Conservation (phyloP, 2,888 invertebrate genomes). For the Eurytoma californica region DNA sequence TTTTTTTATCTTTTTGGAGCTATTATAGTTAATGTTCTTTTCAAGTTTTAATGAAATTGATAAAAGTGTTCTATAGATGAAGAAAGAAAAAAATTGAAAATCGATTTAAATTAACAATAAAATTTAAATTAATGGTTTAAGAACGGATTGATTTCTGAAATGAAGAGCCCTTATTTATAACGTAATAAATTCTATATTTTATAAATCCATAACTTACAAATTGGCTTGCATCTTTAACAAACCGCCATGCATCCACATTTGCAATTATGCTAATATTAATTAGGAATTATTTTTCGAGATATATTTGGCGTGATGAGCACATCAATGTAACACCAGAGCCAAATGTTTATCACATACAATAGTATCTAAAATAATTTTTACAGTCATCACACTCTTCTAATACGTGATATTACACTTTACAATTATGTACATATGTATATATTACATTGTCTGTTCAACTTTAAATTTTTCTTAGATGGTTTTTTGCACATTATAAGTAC, state of each 20-base stretch:
- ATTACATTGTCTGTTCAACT: neutral
- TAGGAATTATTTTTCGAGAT: conserved; percentile 37
- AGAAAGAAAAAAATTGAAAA: no score
- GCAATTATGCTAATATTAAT: no score
- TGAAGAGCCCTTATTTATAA: conserved; percentile 19
- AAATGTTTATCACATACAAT: conserved; percentile 43
- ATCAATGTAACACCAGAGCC: conserved; percentile 16
- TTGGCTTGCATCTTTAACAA: conserved; percentile 25
- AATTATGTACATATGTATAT: conserved; percentile 17
- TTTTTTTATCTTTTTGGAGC: neutral
- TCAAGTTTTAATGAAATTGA: no score
- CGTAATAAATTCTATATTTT: conserved; percentile 51
- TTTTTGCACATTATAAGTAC: neutral
- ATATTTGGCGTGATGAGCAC: conserved; percentile 17
- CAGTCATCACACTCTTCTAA: neutral
- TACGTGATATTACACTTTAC: neutral
- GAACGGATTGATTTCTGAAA: no score
- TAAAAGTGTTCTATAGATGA: no score
- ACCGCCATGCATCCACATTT: conserved; percentile 3
- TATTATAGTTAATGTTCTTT: no score
- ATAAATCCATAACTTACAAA: conserved; percentile 18
- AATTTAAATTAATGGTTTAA: no score
- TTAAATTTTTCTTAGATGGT: neutral
- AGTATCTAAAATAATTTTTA: conserved; percentile 36
- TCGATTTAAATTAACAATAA: no score